Conservation (phyloP, 1,140 invertebrate genomes). For the Drosophila auraria region DNA sequence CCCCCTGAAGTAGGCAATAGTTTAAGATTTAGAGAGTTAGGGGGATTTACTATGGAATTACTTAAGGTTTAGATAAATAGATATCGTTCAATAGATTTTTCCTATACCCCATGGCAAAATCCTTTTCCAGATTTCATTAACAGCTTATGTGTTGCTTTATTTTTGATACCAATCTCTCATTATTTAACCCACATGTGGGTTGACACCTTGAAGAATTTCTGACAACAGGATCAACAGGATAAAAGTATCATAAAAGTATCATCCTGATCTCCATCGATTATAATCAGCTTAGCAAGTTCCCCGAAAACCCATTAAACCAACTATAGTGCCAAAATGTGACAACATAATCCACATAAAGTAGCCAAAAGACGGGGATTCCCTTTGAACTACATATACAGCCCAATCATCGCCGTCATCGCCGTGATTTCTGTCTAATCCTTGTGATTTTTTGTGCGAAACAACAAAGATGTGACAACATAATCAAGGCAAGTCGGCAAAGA, state of each 20-base stretch:
- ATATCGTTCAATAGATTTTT: not conserved
- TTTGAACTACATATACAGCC: constrained; percentile 25
- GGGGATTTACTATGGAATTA: too few species aligned
- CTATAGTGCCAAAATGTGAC: constrained; percentile 50
- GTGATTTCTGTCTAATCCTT: constrained; percentile 69
- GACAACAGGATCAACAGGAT: not conserved
- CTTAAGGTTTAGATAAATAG: not conserved
- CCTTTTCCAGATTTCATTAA: not conserved
- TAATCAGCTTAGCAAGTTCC: constrained; percentile 20
- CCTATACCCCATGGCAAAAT: not conserved
- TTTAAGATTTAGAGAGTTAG: not conserved
- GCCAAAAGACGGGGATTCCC: constrained; percentile 6
- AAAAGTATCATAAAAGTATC: constrained; percentile 10
- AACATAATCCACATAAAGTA: constrained; percentile 48
- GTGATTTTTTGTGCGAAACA: constrained; percentile 51
- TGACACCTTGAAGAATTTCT: constrained; percentile 4
- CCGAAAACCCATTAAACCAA: constrained; percentile 41
- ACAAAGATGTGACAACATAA: constrained; percentile 72
- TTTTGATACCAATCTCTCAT: constrained; percentile 1
- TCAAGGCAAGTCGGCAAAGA: constrained; percentile 58
- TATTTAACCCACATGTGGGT: not conserved
- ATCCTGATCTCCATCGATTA: constrained; percentile 31
- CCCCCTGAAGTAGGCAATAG: not conserved
- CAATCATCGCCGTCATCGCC: constrained; percentile 30
- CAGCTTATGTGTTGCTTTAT: constrained; percentile 16